These are phyloP conservation scores for Ochropacha duplaris DNA, from an alignment of 2,888 invertebrate species.

Conservation along the genomic window DNA sequence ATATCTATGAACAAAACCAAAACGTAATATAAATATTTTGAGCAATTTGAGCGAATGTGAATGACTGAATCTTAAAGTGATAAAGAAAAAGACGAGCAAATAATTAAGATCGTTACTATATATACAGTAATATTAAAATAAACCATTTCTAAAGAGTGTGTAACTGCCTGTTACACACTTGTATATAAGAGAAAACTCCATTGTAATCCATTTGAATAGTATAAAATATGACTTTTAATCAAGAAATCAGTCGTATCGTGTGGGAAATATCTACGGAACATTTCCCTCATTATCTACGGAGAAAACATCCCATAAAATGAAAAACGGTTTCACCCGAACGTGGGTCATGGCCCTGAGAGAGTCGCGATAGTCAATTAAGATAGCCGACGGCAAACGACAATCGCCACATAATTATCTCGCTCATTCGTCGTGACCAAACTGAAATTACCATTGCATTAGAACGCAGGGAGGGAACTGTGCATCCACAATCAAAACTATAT, in stretches of 20 bases:
- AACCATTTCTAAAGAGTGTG: background rate
- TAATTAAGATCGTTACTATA: too few species aligned
- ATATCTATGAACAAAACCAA: too few species aligned
- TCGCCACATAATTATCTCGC: constrained; percentile 76
- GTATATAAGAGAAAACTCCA: background rate
- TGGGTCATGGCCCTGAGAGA: constrained; percentile 75
- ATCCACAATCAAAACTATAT: constrained; percentile 80
- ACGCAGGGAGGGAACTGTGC: constrained; percentile 75
- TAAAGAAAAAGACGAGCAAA: too few species aligned
- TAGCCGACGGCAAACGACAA: constrained; percentile 69
- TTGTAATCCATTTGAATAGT: background rate
- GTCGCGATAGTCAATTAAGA: constrained; percentile 77
- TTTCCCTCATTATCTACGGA: constrained; percentile 60
- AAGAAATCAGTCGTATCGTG: constrained; percentile 22
- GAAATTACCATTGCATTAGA: constrained; percentile 75
- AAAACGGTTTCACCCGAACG: constrained; percentile 74
- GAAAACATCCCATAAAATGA: constrained; percentile 72
- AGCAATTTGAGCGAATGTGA: too few species aligned
- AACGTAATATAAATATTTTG: too few species aligned
- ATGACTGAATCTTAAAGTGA: background rate
- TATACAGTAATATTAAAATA: too few species aligned
- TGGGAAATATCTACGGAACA: constrained; percentile 47
- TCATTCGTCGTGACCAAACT: constrained; percentile 78
- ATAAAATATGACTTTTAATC: background rate
- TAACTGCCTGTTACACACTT: background rate